Conservation (phyloP, 1,140 invertebrate genomes). For the Camponotus pennsylvanicus region DNA sequence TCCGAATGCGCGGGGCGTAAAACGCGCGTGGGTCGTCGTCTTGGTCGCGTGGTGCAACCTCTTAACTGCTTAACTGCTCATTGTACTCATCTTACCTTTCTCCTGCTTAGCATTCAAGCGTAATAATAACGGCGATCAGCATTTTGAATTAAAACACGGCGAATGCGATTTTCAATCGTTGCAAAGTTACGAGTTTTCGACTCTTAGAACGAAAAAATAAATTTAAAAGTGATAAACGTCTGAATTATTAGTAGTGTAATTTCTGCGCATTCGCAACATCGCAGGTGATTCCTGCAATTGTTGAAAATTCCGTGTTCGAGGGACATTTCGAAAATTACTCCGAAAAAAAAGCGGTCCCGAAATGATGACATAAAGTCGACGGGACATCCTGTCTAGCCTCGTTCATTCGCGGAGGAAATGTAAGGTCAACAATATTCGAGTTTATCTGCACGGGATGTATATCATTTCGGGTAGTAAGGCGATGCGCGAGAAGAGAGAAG, state of each 20-base stretch:
- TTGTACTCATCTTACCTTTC: slow-evolving; percentile 60
- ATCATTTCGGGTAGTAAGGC: slow-evolving; percentile 57
- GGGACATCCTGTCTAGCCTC: slow-evolving; percentile 52
- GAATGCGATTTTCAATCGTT: slow-evolving; percentile 15
- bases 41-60: slow-evolving; percentile 58
- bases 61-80: slow-evolving; percentile 51
- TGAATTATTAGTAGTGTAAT: background rate
- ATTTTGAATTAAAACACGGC: slow-evolving; percentile 27
- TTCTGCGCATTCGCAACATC: background rate
- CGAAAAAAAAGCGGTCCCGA: slow-evolving; percentile 22
- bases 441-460: slow-evolving; percentile 63
- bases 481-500: slow-evolving; percentile 37
- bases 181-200: background rate
- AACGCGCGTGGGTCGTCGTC: slow-evolving; percentile 58
- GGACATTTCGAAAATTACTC: slow-evolving; percentile 42
- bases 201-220: background rate
- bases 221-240: background rate
- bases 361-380: slow-evolving; percentile 52
- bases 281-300: background rate
- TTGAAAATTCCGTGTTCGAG: slow-evolving; percentile 7
- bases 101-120: slow-evolving; percentile 40
- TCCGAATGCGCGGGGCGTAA: slow-evolving; percentile 51
- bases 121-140: slow-evolving; percentile 49
- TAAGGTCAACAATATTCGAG: slow-evolving; percentile 60
- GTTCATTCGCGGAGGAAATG: slow-evolving; percentile 41